Base-by-base conservation (phyloP, 2,113 vertebrate genomes). In the Vanacampus margaritifer region DNA sequence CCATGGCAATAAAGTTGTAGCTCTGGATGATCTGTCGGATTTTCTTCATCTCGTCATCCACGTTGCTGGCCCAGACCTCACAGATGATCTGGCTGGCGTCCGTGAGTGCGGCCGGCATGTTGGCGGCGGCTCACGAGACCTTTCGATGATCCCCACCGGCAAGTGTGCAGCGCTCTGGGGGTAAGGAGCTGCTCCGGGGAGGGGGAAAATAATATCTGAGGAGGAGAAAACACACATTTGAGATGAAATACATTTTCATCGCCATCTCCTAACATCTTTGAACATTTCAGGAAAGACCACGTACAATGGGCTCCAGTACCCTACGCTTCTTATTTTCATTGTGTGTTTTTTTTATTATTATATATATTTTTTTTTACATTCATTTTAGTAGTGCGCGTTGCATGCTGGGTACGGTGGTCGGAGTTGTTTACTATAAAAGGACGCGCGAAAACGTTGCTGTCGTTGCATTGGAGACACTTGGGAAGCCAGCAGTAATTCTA, bases 1-100 rank as follows among this genome's bases (percentile, higher is more conserved):
- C 97, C 97, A 99, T 99, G 0, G 97, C 97, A n/a, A 99, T 97
- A 28, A 92, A 98, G 85, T 95, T 98, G 91, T 97, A 99, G 84
- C 89, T 97, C 53, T 98, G 95, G 73, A 99, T 95, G 12, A 98
- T 94, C 83, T 98, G 95, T 36, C 97, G 92, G 74, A 99, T 99
- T 80, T 96, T 98, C 83, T 94, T 93, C 97, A 99, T 98, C 83
- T 99, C 97, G 35, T 99, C 95, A 76, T 99, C 97, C 72, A 99
- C 92, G 65, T 99, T 99, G 91, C 94, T 95, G 50, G 97, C 97
- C 97, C 97, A 99, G 65, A 99, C 97, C 78, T 99, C 97, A 86
- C 97, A 98, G 91, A 99, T 99, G 62, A 98, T 96, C 90, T 99
- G 97, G 86, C 94, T 97, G 75, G 95, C 95, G 88, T 99, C 97